Percentiles rank a stretch among this genome's conserved stretches.
Conservation (phyloP, 1,140 invertebrate species). For the Drosophila pruinosa region DNA sequence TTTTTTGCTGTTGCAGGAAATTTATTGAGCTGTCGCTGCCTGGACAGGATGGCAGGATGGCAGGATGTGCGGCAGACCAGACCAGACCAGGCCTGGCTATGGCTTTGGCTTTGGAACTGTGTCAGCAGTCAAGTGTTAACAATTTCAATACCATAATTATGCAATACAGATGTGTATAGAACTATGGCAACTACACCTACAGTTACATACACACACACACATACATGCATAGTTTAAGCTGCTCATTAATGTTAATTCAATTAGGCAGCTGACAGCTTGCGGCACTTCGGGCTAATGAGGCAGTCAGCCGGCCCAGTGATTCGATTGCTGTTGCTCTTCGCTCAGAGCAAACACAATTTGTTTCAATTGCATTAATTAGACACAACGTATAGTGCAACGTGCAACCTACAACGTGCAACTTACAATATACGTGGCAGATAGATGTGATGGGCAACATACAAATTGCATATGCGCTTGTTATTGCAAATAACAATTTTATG, state of each 20-base stretch:
- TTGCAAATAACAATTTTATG: not conserved
- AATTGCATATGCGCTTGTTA: conserved; percentile 6
- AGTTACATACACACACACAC: not conserved
- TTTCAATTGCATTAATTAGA: conserved; percentile 76
- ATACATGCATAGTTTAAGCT: conserved; percentile 16
- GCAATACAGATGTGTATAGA: not conserved
- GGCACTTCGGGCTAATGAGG: conserved; percentile 73
- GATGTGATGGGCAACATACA: not conserved
- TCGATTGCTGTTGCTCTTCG: conserved; percentile 43
- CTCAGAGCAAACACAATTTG: conserved; percentile 53
- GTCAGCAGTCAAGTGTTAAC: conserved; percentile 23
- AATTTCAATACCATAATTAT: conserved; percentile 1
- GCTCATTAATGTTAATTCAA: conserved; percentile 77
- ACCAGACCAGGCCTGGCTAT: not conserved
- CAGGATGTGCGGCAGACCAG: conserved; percentile 17
- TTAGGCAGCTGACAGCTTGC: conserved; percentile 53
- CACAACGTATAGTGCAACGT: conserved; percentile 28
- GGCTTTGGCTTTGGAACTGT: conserved; percentile 12
- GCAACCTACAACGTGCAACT: not conserved
- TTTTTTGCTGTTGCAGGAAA: conserved; percentile 12
- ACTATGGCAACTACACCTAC: too few species aligned
- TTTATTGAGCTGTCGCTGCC: conserved; percentile 31
- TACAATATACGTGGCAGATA: conserved; percentile 1
- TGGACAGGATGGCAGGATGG: too few species aligned
- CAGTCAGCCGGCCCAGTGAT: conserved; percentile 23